phyloP scores from a whole-genome alignment of 2,888 invertebrate species.

The Allolobophora icterica region DNA sequence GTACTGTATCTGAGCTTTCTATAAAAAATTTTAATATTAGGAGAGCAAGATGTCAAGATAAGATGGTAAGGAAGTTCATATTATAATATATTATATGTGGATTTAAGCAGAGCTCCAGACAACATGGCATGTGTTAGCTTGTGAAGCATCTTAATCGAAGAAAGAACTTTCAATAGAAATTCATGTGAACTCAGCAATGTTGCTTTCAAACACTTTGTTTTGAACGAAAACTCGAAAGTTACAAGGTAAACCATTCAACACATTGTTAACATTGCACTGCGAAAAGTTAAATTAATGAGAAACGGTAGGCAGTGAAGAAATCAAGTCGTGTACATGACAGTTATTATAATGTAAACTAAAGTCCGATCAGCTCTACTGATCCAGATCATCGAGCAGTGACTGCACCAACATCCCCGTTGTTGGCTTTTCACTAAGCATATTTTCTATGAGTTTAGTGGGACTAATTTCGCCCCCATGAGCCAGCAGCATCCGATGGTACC shows the following conservation, averaged over 20 bases:
- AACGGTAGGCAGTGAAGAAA: background rate
- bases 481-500: conserved; percentile 78
- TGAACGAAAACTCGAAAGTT: too few relatives aligned
- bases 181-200: too few relatives aligned
- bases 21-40: background rate
- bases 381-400: conserved; percentile 72
- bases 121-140: background rate
- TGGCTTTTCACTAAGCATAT: conserved; percentile 78
- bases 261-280: background rate
- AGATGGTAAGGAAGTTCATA: background rate
- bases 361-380: background rate
- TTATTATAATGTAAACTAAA: conserved; percentile 1
- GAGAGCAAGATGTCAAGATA: background rate
- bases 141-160: background rate
- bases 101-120: background rate
- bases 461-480: conserved; percentile 87
- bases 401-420: conserved; percentile 79
- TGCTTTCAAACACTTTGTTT: too few relatives aligned
- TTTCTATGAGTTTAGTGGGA: conserved; percentile 76
- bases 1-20: background rate
- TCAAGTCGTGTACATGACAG: background rate
- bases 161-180: background rate
- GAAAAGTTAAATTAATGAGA: background rate
- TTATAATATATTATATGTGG: too few relatives aligned
- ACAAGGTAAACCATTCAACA: background rate